Percentiles rank a stretch among this genome's conserved stretches.
Evolutionary conservation across 2,797 vertebrate species (phyloP).

Genomic region (Babyrousa celebensis): DNA sequence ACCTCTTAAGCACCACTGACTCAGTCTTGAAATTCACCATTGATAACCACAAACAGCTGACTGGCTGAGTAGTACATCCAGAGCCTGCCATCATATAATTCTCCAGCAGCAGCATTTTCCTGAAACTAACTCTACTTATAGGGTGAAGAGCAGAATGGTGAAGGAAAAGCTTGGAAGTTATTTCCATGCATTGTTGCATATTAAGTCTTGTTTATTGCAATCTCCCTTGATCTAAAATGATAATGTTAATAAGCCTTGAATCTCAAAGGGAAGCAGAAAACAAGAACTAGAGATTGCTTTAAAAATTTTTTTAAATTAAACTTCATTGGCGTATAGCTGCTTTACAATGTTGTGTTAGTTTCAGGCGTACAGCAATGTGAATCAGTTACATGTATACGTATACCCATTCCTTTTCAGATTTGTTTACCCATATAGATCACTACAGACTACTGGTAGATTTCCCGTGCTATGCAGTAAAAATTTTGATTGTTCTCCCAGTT

Average conservation of each 20-base stretch:
- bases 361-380: too few relatives aligned
- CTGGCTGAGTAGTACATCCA: not conserved
- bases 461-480: not conserved
- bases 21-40: not conserved
- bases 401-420: too few relatives aligned
- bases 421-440: too few relatives aligned
- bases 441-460: too few relatives aligned
- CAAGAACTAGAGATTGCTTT: not conserved
- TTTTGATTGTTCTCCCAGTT: conserved; percentile 31
- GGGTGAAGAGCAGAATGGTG: not conserved
- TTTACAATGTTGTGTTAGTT: too few relatives aligned
- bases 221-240: conserved; percentile 26
- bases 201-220: not conserved
- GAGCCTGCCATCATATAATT: not conserved
- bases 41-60: not conserved
- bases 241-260: not conserved
- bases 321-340: too few relatives aligned
- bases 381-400: too few relatives aligned
- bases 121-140: not conserved
- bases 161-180: not conserved
- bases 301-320: not conserved
- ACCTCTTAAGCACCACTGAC: not conserved
- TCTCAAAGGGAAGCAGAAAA: conserved; percentile 51
- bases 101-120: not conserved
- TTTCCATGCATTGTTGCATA: not conserved